A percentile compares a stretch with the other conserved stretches of the same genome.
phyloP scores from a whole-genome alignment of 1,140 invertebrate species.

The Stegodyphus dumicola region DNA sequence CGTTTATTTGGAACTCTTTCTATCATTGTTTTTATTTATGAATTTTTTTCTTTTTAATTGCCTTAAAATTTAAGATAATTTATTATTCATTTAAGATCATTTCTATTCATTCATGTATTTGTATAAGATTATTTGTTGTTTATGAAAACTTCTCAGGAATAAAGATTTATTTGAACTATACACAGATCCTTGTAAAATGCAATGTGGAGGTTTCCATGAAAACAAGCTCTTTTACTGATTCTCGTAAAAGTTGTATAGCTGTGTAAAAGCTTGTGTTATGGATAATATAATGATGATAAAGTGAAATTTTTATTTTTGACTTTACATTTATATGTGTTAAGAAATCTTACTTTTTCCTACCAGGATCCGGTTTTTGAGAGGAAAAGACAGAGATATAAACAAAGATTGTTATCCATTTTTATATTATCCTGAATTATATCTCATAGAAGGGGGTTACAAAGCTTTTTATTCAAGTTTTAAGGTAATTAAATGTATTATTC shows the following conservation, averaged over 20 bases:
- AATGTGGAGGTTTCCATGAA: not conserved
- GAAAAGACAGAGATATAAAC: constrained; percentile 84
- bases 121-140: too few relatives aligned
- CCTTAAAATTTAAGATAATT: too few relatives aligned
- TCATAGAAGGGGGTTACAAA: constrained; percentile 95
- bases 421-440: constrained; percentile 93
- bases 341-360: constrained; percentile 65
- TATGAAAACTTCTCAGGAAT: too few relatives aligned
- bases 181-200: not conserved
- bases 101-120: too few relatives aligned
- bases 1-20: too few relatives aligned
- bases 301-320: not conserved
- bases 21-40: too few relatives aligned
- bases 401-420: constrained; percentile 86
- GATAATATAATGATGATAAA: not conserved
- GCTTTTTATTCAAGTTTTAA: constrained; percentile 78
- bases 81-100: too few relatives aligned
- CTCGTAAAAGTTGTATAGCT: not conserved
- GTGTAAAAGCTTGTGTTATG: not conserved
- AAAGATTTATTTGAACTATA: not conserved
- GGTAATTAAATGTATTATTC: not conserved
- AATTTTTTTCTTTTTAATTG: too few relatives aligned
- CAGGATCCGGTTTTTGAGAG: constrained; percentile 87
- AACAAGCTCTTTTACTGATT: not conserved
- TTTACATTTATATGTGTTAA: not conserved